Conservation (phyloP, 2,888 invertebrate species). For the Diaphora mendica region DNA sequence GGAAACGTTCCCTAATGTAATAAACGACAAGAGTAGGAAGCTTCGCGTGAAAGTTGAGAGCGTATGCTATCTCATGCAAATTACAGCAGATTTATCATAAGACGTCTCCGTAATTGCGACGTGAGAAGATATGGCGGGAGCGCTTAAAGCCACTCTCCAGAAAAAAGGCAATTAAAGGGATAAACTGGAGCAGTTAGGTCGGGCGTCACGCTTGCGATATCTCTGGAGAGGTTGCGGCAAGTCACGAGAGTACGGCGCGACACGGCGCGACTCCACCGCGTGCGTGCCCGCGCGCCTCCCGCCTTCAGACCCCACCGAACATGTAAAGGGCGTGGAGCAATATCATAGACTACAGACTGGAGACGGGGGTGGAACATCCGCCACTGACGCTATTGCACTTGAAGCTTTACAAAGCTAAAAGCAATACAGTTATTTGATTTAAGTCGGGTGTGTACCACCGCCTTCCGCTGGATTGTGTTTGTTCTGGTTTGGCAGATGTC, state of each 20-base stretch:
- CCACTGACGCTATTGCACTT: conserved; percentile 84
- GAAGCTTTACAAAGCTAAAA: conserved; percentile 86
- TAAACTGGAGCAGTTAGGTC: conserved; percentile 83
- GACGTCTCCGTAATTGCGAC: conserved; percentile 86
- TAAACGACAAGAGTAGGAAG: conserved; percentile 85
- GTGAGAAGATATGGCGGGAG: conserved; percentile 84
- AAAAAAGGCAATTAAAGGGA: conserved; percentile 86
- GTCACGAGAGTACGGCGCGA: conserved; percentile 48
- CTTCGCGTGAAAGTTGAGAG: conserved; percentile 85
- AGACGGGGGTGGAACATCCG: conserved; percentile 82
- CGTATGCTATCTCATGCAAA: conserved; percentile 87
- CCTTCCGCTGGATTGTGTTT: conserved; percentile 84
- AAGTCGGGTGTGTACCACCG: conserved; percentile 83
- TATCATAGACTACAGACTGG: conserved; percentile 84
- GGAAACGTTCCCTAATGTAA: conserved; percentile 84
- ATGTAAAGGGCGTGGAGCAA: conserved; percentile 86
- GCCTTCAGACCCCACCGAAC: conserved; percentile 75
- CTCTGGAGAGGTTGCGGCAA: conserved; percentile 61
- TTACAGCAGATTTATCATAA: conserved; percentile 87
- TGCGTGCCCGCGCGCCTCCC: conserved; percentile 67
- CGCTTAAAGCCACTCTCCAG: conserved; percentile 81
- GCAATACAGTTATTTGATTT: conserved; percentile 87
- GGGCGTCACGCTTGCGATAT: conserved; percentile 79
- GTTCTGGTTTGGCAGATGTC: conserved; percentile 86
- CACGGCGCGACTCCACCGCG: conserved; percentile 55